Evolutionary conservation across 1,140 invertebrate genomes (phyloP).

Genomic region (Nasonia longicornis): DNA sequence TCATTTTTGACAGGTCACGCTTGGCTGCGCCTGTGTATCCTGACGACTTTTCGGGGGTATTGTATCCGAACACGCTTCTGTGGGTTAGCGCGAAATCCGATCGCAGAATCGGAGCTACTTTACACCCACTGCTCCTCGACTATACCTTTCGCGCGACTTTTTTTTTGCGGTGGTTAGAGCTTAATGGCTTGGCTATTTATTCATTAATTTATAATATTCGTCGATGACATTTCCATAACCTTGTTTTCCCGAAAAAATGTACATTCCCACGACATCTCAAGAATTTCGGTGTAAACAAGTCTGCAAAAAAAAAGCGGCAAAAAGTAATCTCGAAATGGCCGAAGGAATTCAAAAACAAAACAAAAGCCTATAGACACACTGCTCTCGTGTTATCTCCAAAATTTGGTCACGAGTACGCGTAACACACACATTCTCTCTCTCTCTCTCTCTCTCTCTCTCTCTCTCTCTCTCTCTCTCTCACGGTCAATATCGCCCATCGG

Average conservation of each 20-base stretch:
- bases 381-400: not conserved
- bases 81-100: conserved; percentile 22
- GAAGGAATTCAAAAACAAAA: not conserved
- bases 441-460: not conserved
- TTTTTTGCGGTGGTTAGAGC: too few relatives aligned
- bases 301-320: too few relatives aligned
- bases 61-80: conserved; percentile 17
- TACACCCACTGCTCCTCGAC: not conserved
- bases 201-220: too few relatives aligned
- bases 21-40: conserved; percentile 40
- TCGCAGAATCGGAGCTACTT: conserved; percentile 36
- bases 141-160: not conserved
- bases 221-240: too few relatives aligned
- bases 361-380: not conserved
- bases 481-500: too few relatives aligned
- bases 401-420: not conserved
- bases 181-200: too few relatives aligned
- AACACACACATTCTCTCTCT: too few relatives aligned
- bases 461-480: not conserved
- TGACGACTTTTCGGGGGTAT: conserved; percentile 6
- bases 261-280: too few relatives aligned
- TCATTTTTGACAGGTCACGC: conserved; percentile 53
- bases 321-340: too few relatives aligned
- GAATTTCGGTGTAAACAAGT: too few relatives aligned
- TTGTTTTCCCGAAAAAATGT: too few relatives aligned